Percentiles rank a stretch among this genome's conserved stretches.
These are phyloP conservation scores for Gryllus bimaculatus DNA, from an alignment of 1,140 invertebrate species.

Conservation along the genomic window DNA sequence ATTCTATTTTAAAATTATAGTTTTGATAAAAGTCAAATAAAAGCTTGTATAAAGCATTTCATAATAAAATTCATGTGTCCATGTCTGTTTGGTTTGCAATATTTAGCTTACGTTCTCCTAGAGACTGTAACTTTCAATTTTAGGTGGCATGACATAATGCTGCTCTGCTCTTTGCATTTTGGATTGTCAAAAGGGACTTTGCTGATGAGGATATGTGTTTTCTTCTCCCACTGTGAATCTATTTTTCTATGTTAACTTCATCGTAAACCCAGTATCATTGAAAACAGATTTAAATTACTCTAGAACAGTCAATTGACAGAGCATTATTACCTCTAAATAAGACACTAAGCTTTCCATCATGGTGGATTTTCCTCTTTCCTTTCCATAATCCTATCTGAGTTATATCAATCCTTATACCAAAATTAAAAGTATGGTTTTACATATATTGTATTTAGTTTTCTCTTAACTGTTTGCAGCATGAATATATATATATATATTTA, in stretches of 20 bases:
- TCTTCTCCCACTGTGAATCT: background rate
- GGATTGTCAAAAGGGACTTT: background rate
- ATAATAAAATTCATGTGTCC: no score
- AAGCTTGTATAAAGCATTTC: no score
- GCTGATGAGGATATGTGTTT: background rate
- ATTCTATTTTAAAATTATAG: no score
- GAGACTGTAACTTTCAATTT: background rate
- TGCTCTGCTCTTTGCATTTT: background rate
- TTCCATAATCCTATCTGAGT: background rate
- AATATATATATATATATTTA: background rate
- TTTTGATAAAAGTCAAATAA: no score
- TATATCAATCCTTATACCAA: background rate
- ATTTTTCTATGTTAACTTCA: background rate
- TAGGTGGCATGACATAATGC: background rate
- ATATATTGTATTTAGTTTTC: background rate
- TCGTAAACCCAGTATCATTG: background rate
- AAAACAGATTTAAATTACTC: background rate
- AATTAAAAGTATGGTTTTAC: conserved; percentile 2
- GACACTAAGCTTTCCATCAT: no score
- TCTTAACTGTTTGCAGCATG: background rate
- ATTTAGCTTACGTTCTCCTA: background rate
- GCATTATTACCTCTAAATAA: background rate
- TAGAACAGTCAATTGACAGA: background rate
- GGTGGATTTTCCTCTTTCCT: background rate
- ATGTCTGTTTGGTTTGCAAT: no score